Evolutionary conservation across 2,797 vertebrate genomes (phyloP).

Genomic region (Rhyacichthys aspro): DNA sequence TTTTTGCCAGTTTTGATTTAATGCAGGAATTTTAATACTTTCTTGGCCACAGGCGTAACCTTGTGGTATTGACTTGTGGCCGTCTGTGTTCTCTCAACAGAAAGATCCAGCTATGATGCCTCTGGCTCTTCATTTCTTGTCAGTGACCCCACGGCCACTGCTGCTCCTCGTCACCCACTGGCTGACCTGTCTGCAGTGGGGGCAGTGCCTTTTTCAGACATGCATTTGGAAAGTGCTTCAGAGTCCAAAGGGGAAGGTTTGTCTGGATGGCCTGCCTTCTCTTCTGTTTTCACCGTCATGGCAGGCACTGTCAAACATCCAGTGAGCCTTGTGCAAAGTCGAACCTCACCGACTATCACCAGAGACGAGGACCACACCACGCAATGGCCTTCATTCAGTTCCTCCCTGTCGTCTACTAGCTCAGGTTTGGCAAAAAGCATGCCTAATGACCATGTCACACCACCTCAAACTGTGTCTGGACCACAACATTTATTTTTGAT

Average conservation of each 20-base stretch:
- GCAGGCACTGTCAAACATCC: conserved; percentile 74
- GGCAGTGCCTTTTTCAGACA: conserved; percentile 77
- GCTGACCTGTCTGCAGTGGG: conserved; percentile 81
- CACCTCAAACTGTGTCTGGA: conserved; percentile 16
- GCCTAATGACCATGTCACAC: conserved; percentile 52
- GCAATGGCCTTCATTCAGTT: conserved; percentile 80
- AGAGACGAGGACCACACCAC: conserved; percentile 81
- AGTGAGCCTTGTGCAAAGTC: conserved; percentile 75
- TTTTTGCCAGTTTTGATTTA: conserved; percentile 10
- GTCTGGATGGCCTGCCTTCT: conserved; percentile 75
- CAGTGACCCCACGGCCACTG: conserved; percentile 72
- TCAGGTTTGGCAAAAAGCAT: conserved; percentile 88
- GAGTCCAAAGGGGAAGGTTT: conserved; percentile 62
- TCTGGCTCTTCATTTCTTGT: conserved; percentile 79
- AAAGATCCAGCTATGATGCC: conserved; percentile 75
- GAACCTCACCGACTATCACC: conserved; percentile 77
- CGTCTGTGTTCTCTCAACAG: conserved; percentile 61
- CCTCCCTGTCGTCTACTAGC: conserved; percentile 62
- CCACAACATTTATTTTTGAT: conserved; percentile 37
- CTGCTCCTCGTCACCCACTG: conserved; percentile 74
- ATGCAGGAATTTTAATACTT: too few species aligned
- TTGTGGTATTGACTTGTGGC: too few species aligned
- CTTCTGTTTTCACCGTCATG: conserved; percentile 77
- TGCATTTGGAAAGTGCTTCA: conserved; percentile 65
- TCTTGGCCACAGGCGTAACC: too few species aligned